Conservation (phyloP, 1,140 invertebrate genomes). For the Diabrotica undecimpunctata region DNA sequence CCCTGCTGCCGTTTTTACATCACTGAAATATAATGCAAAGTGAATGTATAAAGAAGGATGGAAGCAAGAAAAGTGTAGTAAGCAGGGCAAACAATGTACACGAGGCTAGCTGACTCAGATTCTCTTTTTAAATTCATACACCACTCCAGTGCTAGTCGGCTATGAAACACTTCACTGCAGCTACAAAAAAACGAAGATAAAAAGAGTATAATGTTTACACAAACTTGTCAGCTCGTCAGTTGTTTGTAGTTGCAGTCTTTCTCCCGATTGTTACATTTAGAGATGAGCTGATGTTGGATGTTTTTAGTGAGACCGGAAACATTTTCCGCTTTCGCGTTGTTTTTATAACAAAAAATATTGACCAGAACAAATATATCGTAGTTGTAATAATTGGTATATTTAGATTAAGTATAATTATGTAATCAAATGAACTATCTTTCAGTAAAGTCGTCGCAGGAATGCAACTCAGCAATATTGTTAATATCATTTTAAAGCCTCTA, state of each 20-base stretch:
- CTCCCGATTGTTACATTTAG: background rate
- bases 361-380: too few species aligned
- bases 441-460: too few species aligned
- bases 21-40: background rate
- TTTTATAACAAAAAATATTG: too few species aligned
- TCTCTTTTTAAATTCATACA: background rate
- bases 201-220: background rate
- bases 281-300: too few species aligned
- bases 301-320: too few species aligned
- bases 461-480: too few species aligned
- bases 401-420: too few species aligned
- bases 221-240: slow-evolving; percentile 1
- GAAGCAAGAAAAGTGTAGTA: background rate
- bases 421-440: too few species aligned
- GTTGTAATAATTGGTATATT: too few species aligned
- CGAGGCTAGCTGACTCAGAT: background rate
- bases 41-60: background rate
- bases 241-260: background rate
- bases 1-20: background rate
- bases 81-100: background rate
- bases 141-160: background rate
- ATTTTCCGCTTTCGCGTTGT: too few species aligned
- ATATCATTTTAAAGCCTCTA: too few species aligned
- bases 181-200: background rate
- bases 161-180: background rate